Evolutionary conservation across 2,888 invertebrate genomes (phyloP), one percentile per base, ranked within the genome.

Genomic region (Sinohyriopsis cumingii): DNA sequence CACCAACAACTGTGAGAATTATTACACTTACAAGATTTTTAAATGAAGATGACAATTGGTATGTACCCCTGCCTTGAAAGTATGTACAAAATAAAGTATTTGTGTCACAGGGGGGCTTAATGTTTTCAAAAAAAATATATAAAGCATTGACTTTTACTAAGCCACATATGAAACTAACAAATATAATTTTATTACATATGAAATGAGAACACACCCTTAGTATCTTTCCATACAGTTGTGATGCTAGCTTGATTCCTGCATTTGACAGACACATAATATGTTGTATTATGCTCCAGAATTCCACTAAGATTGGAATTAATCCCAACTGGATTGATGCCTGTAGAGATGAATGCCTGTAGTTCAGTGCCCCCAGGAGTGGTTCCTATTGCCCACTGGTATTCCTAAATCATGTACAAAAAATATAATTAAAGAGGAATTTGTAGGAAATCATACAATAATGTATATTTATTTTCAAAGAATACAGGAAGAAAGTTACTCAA

Each of bases 361-460:
- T 84, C 81, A 24, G 67, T 55, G 20, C 69, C 75, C 20, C 81
- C 82, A 59, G 72, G 62, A 22, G 64, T 68, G 24, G 75, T 75
- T 24, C 83, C 83, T 15, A 84, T 84, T 5, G 80, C 80, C 84
- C 84, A 84, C n/a, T 65, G 54, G 63, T 83, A 81, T 59, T 83
- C 79, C 84, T 84, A 61, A 68, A 63, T 57, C 25, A 59, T 20
- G 55, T 25, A 53, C n/a, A 56, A 12, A 12, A 45, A 45, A 45
- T 45, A 45, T 45, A 3, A 3, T 15, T 45, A 3, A 15, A 15
- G 45, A 45, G 0, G 3, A 45, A 15, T 45, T 45, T 45, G 5
- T 45, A 15, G 45, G 15, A 45, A 45, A 45, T 15, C 15, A 45
- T 45, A 45, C 45, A 45, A 45, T 45, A 45, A 5, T 45, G 15